Percentiles rank a stretch among this genome's conserved stretches.
Conservation (phyloP, 2,888 invertebrate genomes). For the Acrobasis consociella region DNA sequence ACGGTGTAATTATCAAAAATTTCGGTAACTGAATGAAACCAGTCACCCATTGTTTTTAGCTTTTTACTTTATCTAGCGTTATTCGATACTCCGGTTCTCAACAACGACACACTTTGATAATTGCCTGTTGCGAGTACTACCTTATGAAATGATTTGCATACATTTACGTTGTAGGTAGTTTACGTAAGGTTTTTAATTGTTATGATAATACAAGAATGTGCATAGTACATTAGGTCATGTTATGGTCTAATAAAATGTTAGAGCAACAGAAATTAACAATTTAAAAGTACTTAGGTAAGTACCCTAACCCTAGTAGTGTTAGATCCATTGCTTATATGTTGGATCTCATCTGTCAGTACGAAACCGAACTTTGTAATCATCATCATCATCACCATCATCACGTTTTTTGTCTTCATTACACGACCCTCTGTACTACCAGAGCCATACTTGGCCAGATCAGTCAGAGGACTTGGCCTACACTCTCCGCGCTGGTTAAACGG, state of each 20-base stretch:
- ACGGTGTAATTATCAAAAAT: too few species aligned
- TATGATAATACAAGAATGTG: constrained; percentile 5
- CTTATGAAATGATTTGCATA: constrained; percentile 18
- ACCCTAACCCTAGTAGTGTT: too few species aligned
- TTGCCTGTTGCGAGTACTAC: constrained; percentile 1
- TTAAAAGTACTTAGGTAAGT: not conserved
- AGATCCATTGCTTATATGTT: too few species aligned
- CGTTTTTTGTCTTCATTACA: too few species aligned
- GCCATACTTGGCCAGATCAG: too few species aligned
- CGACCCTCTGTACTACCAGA: too few species aligned
- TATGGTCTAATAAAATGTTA: not conserved
- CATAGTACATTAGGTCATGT: not conserved
- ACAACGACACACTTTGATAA: constrained; percentile 21
- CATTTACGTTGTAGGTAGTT: constrained; percentile 9
- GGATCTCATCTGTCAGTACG: too few species aligned
- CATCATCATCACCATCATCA: too few species aligned
- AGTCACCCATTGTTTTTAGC: constrained; percentile 37
- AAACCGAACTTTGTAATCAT: too few species aligned
- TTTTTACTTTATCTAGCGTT: constrained; percentile 56
- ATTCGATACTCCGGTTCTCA: constrained; percentile 48
- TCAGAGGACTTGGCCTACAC: too few species aligned
- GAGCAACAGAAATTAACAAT: too few species aligned
- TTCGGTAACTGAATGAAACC: not conserved
- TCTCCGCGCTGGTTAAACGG: too few species aligned
- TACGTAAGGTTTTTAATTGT: constrained; percentile 5